Percentiles rank a stretch among this genome's conserved stretches.
These are phyloP conservation scores for Silurus asotus DNA, from an alignment of 2,113 vertebrate species.

Conservation along the genomic window DNA sequence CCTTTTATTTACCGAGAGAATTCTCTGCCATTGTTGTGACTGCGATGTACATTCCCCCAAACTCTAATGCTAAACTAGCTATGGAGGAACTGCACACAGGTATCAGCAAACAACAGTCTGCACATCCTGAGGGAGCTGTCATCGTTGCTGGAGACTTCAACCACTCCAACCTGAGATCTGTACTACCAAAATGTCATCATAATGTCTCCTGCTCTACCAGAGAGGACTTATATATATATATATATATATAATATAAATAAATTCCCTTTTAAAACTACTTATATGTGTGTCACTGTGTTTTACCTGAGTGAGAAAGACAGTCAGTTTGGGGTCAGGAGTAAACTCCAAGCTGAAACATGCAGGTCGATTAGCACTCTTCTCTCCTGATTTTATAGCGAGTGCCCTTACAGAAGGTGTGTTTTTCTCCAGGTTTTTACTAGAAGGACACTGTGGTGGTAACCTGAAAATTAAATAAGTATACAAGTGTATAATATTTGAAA, in stretches of 20 bases:
- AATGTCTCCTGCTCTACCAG: no score
- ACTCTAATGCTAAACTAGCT: no score
- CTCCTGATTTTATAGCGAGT: slow-evolving; percentile 46
- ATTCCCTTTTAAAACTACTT: not conserved
- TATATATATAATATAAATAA: not conserved
- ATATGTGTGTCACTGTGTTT: not conserved
- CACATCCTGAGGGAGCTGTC: no score
- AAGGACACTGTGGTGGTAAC: slow-evolving; percentile 63
- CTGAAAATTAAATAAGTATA: slow-evolving; percentile 52
- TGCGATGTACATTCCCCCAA: no score
- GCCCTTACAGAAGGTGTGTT: slow-evolving; percentile 47
- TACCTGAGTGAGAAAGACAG: slow-evolving; percentile 74
- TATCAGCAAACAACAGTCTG: no score
- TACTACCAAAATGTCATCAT: no score
- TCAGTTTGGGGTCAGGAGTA: slow-evolving; percentile 65
- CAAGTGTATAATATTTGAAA: not conserved
- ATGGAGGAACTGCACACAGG: no score
- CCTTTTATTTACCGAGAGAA: no score
- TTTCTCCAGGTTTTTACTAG: slow-evolving; percentile 41
- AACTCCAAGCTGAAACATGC: slow-evolving; percentile 66
- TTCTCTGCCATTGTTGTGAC: no score
- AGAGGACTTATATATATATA: not conserved
- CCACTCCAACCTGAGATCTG: no score
- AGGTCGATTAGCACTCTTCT: slow-evolving; percentile 38
- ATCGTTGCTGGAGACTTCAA: no score